Evolutionary conservation across 2,888 invertebrate species (phyloP).

Genomic region (Sipha maydis): DNA sequence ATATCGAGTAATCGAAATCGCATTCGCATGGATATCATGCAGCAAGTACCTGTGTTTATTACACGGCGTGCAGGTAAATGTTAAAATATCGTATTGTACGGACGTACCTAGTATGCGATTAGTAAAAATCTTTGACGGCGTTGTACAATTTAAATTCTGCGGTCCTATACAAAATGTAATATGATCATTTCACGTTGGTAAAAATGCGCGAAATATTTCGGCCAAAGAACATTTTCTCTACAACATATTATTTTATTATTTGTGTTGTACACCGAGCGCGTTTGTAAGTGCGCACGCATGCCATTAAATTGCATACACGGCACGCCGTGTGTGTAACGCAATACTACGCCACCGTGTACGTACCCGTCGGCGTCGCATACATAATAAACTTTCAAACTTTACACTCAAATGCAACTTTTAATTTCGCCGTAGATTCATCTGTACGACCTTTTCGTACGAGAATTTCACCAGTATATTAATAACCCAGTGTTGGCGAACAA

Average conservation of each 20-base stretch:
- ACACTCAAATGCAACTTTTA: not conserved
- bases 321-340: not conserved
- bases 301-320: conserved; percentile 37
- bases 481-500: too few relatives aligned
- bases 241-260: not conserved
- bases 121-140: not conserved
- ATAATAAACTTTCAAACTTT: not conserved
- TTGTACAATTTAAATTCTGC: conserved; percentile 2
- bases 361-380: not conserved
- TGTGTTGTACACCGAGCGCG: not conserved
- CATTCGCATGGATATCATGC: too few relatives aligned
- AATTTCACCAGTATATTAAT: too few relatives aligned
- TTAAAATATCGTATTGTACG: too few relatives aligned
- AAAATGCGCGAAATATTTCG: conserved; percentile 1
- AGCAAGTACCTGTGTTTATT: too few relatives aligned
- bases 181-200: conserved; percentile 2
- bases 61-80: too few relatives aligned
- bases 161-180: not conserved
- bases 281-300: not conserved
- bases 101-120: not conserved
- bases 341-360: too few relatives aligned
- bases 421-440: not conserved
- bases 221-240: not conserved
- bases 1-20: too few relatives aligned
- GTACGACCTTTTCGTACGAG: not conserved